Base-by-base conservation (phyloP, 2,797 vertebrate genomes). In the Clarias pachynema region DNA sequence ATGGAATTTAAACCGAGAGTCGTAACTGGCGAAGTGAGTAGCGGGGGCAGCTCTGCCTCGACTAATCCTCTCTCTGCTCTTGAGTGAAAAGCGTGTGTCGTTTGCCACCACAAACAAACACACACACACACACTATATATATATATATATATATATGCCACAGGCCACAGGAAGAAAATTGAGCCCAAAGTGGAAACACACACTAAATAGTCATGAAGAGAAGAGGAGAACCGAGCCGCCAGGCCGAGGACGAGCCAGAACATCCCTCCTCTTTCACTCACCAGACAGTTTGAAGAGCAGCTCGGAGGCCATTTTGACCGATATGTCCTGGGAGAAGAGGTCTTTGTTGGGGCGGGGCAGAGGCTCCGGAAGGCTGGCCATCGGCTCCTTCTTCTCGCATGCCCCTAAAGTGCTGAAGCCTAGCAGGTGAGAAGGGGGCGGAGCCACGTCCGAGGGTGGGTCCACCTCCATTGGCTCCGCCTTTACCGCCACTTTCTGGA, bases 281-380 rank as follows among this genome's bases (percentile, higher is more conserved):
- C 98, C 98, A 93, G 98, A 99, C 88, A 99, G 93, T 91, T 99
- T 97, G 94, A 98, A 99, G 92, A 99, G 96, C 73, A 99, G 96
- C 93, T 99, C 98, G 0, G 98, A 99, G 88, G 98, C 98, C 98
- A 99, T 99, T 95, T 99, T 99, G 94, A 99, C 98, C 10, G 98
- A 99, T 94, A 99, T 99, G 93, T 99, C 98, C 93, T 99, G 98
- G 91, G 97, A 99, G 95, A 99, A 99, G 24, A 99, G 97, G 89
- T 96, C 97, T 92, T 98, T 97, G 92, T 99, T 97, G 10, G 97
- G 97, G 91, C 95, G 93, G 84, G 96, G 93, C 91, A 98, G 93
- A 73, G 94, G 94, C 89, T 99, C 97, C 0, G 96, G 95, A 83
- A 97, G 94, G 93, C 95, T 96, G 85, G 95, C 95, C 89, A 96